These are phyloP conservation scores for Tortrix viridana DNA, from an alignment of 2,888 invertebrate species.

Conservation along the genomic window DNA sequence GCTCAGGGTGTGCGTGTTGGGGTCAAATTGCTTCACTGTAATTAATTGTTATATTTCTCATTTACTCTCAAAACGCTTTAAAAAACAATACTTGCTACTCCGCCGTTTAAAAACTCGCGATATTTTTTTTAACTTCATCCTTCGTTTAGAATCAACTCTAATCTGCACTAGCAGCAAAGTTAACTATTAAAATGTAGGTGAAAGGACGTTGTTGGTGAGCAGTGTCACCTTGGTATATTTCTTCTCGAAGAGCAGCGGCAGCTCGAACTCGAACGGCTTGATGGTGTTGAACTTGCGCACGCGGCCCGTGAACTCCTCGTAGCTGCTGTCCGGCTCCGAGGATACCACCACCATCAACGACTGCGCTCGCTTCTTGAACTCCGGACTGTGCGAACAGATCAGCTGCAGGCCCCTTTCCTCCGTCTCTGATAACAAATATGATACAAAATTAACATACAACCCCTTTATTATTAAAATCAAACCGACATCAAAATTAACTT, in stretches of 20 bases:
- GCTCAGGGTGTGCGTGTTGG: no score
- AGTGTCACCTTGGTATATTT: slow-evolving; percentile 77
- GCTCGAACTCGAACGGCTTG: slow-evolving; percentile 91
- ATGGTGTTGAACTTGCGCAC: slow-evolving; percentile 91
- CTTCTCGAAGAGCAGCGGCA: slow-evolving; percentile 85
- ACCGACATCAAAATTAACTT: slow-evolving; percentile 60
- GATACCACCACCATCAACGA: slow-evolving; percentile 95
- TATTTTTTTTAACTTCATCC: no score
- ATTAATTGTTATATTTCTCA: no score
- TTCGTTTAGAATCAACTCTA: no score
- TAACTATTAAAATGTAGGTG: not conserved
- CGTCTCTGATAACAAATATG: slow-evolving; percentile 55
- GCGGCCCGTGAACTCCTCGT: slow-evolving; percentile 90
- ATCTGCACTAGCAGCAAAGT: no score
- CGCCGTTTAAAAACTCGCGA: no score
- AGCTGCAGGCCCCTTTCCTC: slow-evolving; percentile 79
- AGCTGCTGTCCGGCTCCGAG: slow-evolving; percentile 90
- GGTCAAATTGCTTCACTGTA: no score
- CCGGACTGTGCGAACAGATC: slow-evolving; percentile 82
- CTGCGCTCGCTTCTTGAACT: slow-evolving; percentile 88
- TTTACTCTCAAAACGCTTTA: no score
- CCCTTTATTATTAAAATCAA: no score
- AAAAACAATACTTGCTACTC: no score
- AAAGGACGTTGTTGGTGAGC: no score
- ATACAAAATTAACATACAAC: slow-evolving; percentile 1